Conservation (phyloP, 2,888 invertebrate species). For the Torymus tubicola region DNA sequence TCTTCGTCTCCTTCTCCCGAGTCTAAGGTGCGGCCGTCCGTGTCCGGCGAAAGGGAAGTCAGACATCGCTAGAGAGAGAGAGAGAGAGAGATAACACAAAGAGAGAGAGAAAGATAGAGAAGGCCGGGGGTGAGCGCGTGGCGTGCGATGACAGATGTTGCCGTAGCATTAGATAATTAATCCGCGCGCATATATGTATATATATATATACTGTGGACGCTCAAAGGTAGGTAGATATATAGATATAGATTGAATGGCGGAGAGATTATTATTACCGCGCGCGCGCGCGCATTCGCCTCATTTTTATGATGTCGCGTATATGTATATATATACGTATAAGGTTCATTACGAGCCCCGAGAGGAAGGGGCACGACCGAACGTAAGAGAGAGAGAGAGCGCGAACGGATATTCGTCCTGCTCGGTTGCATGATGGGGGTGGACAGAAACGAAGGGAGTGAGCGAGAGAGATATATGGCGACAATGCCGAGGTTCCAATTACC, state of each 20-base stretch:
- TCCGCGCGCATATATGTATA: constrained; percentile 58
- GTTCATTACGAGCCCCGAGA: constrained; percentile 16
- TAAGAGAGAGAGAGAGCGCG: not conserved
- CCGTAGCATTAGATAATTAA: constrained; percentile 75
- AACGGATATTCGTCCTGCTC: constrained; percentile 2
- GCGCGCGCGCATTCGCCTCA: not conserved
- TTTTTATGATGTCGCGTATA: constrained; percentile 37
- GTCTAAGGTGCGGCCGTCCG: constrained; percentile 24
- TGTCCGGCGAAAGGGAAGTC: constrained; percentile 3
- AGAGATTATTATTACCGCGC: constrained; percentile 44
- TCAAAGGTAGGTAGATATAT: constrained; percentile 2
- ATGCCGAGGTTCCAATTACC: constrained; percentile 22
- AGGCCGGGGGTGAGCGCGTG: constrained; percentile 49
- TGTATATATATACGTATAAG: too few species aligned
- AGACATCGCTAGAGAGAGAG: too few species aligned
- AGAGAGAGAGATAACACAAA: not conserved
- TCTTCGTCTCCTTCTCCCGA: not conserved
- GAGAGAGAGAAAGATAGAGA: constrained; percentile 20
- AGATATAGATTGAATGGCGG: constrained; percentile 23
- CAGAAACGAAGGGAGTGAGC: constrained; percentile 3
- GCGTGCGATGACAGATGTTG: constrained; percentile 74
- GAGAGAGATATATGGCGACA: not conserved
- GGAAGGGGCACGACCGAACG: not conserved
- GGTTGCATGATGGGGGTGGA: not conserved
- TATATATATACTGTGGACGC: not conserved